These are phyloP conservation scores for Diadema setosum DNA, from an alignment of 35 echinoderm and acorn worm species.

Conservation along the genomic window DNA sequence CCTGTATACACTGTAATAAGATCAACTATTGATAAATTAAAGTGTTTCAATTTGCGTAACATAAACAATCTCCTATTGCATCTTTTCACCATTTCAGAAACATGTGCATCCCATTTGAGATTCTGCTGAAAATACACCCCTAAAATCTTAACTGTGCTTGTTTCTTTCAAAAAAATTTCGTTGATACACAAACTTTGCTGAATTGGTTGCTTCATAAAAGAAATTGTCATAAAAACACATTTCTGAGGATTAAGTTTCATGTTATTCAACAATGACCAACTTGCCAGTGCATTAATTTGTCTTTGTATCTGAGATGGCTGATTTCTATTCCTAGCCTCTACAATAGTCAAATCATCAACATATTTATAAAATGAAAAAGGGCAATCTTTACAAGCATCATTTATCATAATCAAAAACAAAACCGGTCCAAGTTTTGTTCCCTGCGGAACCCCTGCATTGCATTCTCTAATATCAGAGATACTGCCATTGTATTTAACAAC, in stretches of 20 bases:
- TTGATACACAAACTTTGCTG: background rate
- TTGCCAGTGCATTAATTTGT: no score
- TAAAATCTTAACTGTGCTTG: background rate
- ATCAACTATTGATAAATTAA: no score
- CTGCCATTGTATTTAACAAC: no score
- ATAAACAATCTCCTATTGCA: no score
- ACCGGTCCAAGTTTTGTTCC: no score
- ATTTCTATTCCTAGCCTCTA: background rate
- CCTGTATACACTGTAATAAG: no score
- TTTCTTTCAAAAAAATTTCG: background rate
- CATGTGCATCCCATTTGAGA: no score
- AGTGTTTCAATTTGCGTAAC: no score
- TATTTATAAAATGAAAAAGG: constrained; percentile 4
- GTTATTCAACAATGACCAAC: background rate
- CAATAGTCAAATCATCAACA: constrained; percentile 36
- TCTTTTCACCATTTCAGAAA: no score
- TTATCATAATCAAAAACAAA: constrained; percentile 25
- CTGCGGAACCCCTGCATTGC: no score
- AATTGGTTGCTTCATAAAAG: background rate
- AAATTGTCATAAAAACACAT: background rate
- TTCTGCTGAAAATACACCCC: background rate
- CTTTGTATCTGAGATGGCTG: background rate
- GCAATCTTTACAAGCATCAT: background rate
- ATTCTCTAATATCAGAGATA: no score
- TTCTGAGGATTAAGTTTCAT: background rate